Percentiles rank a stretch among this genome's conserved stretches.
Conservation (phyloP, 2,797 vertebrate genomes). For the Micrastur ruficollis region DNA sequence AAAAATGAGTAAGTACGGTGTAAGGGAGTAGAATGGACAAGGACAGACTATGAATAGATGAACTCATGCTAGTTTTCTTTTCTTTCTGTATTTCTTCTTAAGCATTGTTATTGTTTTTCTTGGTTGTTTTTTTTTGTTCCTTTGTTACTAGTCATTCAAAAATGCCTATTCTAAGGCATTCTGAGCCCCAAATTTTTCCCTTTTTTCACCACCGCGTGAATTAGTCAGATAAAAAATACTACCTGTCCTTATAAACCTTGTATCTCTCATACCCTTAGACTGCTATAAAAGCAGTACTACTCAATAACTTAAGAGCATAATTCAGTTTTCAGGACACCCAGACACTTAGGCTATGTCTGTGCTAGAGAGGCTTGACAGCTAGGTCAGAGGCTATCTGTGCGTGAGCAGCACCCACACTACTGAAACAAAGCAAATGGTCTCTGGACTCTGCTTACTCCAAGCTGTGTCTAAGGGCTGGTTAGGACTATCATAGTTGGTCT, state of each 20-base stretch:
- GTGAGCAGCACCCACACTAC: neutral
- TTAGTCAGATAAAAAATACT: neutral
- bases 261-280: neutral
- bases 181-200: neutral
- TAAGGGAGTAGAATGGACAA: neutral
- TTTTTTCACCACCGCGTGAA: neutral
- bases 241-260: neutral
- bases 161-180: neutral
- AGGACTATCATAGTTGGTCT: neutral
- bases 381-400: neutral
- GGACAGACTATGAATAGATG: neutral
- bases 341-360: neutral
- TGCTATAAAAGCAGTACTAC: neutral
- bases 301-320: neutral
- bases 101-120: neutral
- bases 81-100: neutral
- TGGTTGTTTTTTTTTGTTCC: rapidly evolving
- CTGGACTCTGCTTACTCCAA: neutral
- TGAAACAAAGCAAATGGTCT: neutral
- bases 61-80: neutral
- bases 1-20: neutral
- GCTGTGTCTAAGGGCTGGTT: neutral
- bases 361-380: neutral
- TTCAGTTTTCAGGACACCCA: neutral
- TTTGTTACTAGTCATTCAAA: neutral